phyloP scores from a whole-genome alignment of 2,888 invertebrate species.

The Ethmia dodecea region DNA sequence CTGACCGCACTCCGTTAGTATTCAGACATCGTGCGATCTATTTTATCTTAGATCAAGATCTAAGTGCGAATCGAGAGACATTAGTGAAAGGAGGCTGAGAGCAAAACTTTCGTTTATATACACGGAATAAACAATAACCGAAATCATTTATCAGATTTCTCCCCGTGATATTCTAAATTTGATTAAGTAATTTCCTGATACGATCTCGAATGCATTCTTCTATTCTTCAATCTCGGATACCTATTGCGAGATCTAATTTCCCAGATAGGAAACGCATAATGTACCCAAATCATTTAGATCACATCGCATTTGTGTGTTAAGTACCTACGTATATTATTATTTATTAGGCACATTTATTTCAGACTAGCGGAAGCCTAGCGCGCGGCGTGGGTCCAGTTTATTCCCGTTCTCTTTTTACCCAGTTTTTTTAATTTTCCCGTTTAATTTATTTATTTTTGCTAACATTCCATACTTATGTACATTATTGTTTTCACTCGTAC shows the following conservation, averaged over 20 bases:
- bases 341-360: neutral
- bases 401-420: no score
- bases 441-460: no score
- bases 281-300: no score
- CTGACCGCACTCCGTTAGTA: conserved; percentile 53
- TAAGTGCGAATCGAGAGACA: conserved; percentile 62
- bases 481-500: no score
- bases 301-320: no score
- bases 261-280: neutral
- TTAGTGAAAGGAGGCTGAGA: conserved; percentile 71
- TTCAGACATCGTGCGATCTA: conserved; percentile 68
- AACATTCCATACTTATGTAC: no score
- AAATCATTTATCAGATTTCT: conserved; percentile 64
- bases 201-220: conserved; percentile 22
- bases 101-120: conserved; percentile 62
- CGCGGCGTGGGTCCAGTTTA: neutral
- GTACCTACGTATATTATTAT: neutral
- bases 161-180: conserved; percentile 47
- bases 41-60: conserved; percentile 69
- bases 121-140: conserved; percentile 67
- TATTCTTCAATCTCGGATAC: conserved; percentile 1
- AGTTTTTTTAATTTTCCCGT: no score
- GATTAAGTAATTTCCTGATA: conserved; percentile 41
- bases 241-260: neutral
- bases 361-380: neutral